Base-by-base conservation (phyloP, 2,888 invertebrate genomes). In the Hirudinaria manillensis region DNA sequence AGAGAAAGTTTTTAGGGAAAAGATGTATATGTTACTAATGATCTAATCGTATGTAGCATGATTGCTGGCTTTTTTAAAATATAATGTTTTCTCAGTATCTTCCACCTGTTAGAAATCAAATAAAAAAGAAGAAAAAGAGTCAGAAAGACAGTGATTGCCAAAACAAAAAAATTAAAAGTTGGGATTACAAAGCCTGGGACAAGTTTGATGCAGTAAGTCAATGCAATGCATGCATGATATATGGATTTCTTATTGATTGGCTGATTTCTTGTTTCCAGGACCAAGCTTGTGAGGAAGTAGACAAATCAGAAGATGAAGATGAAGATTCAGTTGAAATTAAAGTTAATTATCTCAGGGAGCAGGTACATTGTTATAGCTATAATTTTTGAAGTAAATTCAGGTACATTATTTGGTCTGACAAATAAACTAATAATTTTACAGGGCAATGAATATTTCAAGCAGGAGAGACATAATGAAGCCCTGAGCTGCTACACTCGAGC, bases 131-230 rank as follows among this genome's bases (percentile, higher is more conserved):
- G 29, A 61, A 61, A 61, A 61, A 61, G 7, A 61, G 7, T 27
- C 24, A 61, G 13, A 61, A 24, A 21, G 61, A 61, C 10, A 61
- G n/a, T 21, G 10, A 29, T 61, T 61, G 21, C 4, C 24, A 61
- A 76, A 78, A 77, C 53, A 81, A 88, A 79, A 86, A 88, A 79
- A 90, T 90, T 55, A 85, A 87, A 75, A 86, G 89, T 0, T 88
- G 86, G 74, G 91, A 92, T 85, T 92, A 92, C 85, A 80, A 87
- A 51, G 87, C 90, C 70, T 92, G 92, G 92, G 91, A 92, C 53
- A 90, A 90, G 81, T 92, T 90, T 88, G 91, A 92, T 88, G 91
- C 88, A 82, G 91, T 91, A 85, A 86, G 88, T 77, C 19, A 16
- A 45, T 27, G 56, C 32, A 72, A 7, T 61, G 56, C 27, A 27